phyloP scores from a whole-genome alignment of 2,888 invertebrate species.

The Eupeodes latifasciatus region DNA sequence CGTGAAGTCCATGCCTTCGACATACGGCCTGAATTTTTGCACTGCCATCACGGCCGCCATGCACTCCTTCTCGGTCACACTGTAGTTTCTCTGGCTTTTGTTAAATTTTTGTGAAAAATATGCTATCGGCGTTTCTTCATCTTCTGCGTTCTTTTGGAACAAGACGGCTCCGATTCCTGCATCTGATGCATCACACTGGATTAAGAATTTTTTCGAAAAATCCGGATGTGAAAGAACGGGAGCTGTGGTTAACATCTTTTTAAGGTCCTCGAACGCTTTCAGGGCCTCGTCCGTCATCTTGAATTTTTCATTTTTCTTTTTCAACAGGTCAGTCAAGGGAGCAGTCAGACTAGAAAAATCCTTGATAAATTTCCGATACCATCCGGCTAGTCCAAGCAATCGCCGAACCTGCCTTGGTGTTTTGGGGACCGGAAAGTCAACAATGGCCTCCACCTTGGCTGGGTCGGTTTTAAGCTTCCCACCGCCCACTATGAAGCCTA shows the following conservation, averaged over 20 bases:
- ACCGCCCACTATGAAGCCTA: slow-evolving; percentile 6
- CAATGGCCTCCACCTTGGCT: background rate
- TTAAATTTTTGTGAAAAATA: background rate
- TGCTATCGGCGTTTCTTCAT: no score
- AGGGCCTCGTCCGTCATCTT: background rate
- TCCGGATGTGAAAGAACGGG: no score
- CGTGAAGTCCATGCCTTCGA: background rate
- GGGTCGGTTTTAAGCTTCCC: no score
- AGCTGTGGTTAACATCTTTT: no score
- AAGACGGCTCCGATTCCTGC: no score
- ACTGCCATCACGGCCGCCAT: background rate
- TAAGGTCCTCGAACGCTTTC: no score
- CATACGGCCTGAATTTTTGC: no score
- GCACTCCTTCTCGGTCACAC: background rate
- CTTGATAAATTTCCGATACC: background rate
- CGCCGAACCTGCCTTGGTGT: no score
- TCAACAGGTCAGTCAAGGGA: background rate
- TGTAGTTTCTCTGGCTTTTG: background rate
- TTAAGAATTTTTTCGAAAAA: no score
- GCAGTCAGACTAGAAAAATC: slow-evolving; percentile 1
- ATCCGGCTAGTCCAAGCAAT: background rate
- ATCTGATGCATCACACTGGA: no score
- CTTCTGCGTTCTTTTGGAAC: no score
- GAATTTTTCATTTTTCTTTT: background rate
- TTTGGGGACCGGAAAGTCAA: no score